Base-by-base conservation (phyloP, 1,140 invertebrate species). In the Coelopa frigida region DNA sequence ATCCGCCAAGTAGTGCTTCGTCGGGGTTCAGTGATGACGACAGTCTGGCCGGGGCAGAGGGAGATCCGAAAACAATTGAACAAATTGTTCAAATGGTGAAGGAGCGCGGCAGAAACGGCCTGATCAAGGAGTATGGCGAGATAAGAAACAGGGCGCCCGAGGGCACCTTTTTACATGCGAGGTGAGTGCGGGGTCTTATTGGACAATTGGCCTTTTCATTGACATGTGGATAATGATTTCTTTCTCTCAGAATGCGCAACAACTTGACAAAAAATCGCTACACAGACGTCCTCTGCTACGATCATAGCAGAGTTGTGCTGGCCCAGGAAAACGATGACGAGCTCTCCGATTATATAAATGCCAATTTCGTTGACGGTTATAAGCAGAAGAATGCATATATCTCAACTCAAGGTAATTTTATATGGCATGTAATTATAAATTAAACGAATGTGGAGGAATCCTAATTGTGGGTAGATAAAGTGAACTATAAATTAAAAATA, bases 361-460 rank as follows among this genome's bases (percentile, higher is more conserved):
- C 93, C 22, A 98, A 98, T 77, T 98, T 87, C 73, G 93, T 98
- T 22, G 94, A 97, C 75, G 94, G 94, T 4, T 98, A 97, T 72
- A 92, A 92, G 69, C 93, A 97, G 69, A 94, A 92, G 61, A 94
- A 94, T 74, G 93, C 94, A 33, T 98, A 94, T 71, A 98, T 98
- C 66, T 96, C 87, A 52, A 96, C 94, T 55, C 94, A 98, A 81
- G 93, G 86, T 87, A 58, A 72, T 53, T 32, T 14, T 8, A 18
- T 10, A 18, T n/a, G n/a, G n/a, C n/a, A n/a, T n/a, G n/a, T n/a
- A n/a, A n/a, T n/a, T n/a, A n/a, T n/a, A n/a, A n/a, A n/a, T n/a
- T n/a, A n/a, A n/a, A n/a, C n/a, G n/a, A n/a, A n/a, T n/a, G n/a
- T n/a, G n/a, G n/a, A n/a, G n/a, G n/a, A n/a, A n/a, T n/a, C n/a